Conservation (phyloP, 2,113 vertebrate genomes). For the Platanista minor region DNA sequence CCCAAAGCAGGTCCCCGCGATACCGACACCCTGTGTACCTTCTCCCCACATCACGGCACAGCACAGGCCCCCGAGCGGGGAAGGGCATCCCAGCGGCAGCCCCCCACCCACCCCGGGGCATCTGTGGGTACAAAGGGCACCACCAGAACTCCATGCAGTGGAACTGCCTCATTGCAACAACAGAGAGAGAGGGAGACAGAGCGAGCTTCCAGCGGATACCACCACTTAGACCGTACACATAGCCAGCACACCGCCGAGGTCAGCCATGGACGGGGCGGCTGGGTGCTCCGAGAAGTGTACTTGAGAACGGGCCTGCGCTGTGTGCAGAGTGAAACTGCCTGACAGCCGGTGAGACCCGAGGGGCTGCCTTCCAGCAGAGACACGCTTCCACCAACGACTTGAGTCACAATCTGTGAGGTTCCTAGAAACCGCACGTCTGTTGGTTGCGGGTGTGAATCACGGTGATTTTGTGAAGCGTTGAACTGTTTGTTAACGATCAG, state of each 20-base stretch:
- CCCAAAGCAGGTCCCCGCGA: neutral
- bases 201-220: neutral
- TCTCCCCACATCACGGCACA: neutral
- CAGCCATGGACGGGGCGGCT: neutral
- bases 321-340: neutral
- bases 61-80: neutral
- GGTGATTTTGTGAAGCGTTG: neutral
- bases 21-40: neutral
- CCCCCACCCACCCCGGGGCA: too few species aligned
- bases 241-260: neutral
- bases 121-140: neutral
- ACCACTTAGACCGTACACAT: too few species aligned
- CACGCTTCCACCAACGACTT: rapidly evolving
- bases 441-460: neutral
- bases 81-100: neutral
- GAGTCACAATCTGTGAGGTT: neutral
- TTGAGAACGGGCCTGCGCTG: too few species aligned
- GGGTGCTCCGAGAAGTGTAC: neutral
- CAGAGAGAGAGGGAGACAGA: neutral
- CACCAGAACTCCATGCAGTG: neutral
- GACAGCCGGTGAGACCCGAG: neutral
- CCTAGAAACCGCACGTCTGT: neutral
- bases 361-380: neutral
- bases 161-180: neutral
- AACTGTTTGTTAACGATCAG: neutral